Base-by-base conservation (phyloP, 2,888 invertebrate genomes). In the Nymphalis c-album region DNA sequence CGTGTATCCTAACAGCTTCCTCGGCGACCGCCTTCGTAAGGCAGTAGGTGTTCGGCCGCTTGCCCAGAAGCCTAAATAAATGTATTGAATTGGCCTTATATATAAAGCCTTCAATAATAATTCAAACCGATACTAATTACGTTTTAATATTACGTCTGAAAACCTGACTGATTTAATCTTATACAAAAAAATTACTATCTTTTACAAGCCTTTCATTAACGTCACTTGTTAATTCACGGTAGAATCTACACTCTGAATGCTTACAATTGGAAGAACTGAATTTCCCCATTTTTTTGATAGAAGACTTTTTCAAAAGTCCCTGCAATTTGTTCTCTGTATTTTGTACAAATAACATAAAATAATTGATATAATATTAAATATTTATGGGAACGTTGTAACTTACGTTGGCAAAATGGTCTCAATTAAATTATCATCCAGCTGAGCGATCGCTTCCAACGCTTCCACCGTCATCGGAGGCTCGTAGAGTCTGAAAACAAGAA, bases 11-110 rank as follows among this genome's bases (percentile, higher is more conserved):
- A 0, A 98, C 92, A 1, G 96, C 91, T 70, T 95, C 94, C 82
- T 98, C 98, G 0, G 97, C 97, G 0, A 98, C 88, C 1, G 97
- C 97, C 88, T 98, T 98, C 0, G 98, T 98, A 81, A 95, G 96
- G 2, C 97, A 96, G 82, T 98, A 98, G 0, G 98, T 98, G 80
- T 98, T 98, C 0, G 98, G 98, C 82, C 96, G 95, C 48, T 93
- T 90, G 18, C 94, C 95, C 50, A 96, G 79, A n/a, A 96, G 80
- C 46, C 95, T 95, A 10, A 13, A 2, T 7, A 40, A 31, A 31
- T n/a, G 31, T 40, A 20, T n/a, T 10, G 47, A 50, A 13, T n/a
- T n/a, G n/a, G n/a, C 60, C 16, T n/a, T n/a, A n/a, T n/a, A n/a
- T n/a, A n/a, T n/a, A n/a, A n/a, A 51, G 51, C 13, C 22, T 17